Evolutionary conservation across 2,113 vertebrate genomes (phyloP).

Genomic region (Colius striatus): DNA sequence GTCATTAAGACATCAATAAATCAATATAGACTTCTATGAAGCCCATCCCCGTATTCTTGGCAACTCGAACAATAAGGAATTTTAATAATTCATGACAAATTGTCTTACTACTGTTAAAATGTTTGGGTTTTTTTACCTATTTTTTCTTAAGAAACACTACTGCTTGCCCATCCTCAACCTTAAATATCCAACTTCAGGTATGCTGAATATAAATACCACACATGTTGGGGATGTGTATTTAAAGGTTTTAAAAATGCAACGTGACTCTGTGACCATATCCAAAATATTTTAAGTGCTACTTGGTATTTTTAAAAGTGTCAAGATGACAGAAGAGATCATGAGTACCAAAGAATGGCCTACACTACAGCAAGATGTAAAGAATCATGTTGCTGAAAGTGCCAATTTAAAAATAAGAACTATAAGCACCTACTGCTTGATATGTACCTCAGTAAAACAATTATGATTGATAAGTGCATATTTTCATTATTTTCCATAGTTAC

Average conservation of each 20-base stretch:
- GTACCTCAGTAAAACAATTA: neutral
- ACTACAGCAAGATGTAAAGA: neutral
- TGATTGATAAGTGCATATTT: neutral
- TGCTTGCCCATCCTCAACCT: neutral
- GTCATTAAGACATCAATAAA: neutral
- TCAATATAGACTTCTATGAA: neutral
- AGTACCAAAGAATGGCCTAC: neutral
- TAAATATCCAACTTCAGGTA: neutral
- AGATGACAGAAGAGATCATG: neutral
- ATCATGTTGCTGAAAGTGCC: neutral
- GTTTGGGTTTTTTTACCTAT: neutral
- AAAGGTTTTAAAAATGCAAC: neutral
- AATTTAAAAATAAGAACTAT: neutral
- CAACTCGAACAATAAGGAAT: neutral
- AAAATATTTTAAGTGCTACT: neutral
- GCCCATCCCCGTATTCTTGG: neutral
- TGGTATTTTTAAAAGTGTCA: neutral
- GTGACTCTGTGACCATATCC: neutral
- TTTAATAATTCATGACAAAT: neutral
- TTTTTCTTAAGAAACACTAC: neutral
- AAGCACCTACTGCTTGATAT: neutral
- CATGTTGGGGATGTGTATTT: neutral
- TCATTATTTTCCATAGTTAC: slow-evolving; percentile 51
- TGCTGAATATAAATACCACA: neutral
- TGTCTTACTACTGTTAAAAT: neutral